Conservation (phyloP, 2,797 vertebrate species). For the Poeciliopsis presidionis region DNA sequence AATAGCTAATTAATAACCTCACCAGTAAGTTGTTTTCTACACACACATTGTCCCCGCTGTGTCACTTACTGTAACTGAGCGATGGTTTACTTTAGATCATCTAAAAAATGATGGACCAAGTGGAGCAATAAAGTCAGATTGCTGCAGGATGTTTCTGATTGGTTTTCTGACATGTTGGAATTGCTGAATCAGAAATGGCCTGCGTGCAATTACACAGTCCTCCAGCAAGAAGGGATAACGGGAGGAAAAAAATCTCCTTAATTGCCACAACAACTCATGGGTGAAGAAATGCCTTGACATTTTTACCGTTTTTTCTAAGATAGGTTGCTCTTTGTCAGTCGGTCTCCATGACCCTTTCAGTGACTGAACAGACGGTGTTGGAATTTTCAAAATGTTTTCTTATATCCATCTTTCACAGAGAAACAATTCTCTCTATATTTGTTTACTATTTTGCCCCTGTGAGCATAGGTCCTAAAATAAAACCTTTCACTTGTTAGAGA, state of each 20-base stretch:
- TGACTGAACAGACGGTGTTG: background rate
- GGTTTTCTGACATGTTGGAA: conserved; percentile 55
- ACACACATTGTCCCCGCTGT: conserved; percentile 28
- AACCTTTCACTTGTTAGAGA: background rate
- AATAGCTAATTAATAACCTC: conserved; percentile 42
- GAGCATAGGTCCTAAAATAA: background rate
- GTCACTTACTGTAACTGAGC: conserved; percentile 33
- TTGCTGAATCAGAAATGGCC: conserved; percentile 63
- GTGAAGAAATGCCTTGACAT: conserved; percentile 37
- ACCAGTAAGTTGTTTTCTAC: conserved; percentile 35
- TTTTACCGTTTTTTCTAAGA: conserved; percentile 25
- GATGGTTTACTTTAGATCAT: conserved; percentile 37
- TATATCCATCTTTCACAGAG: background rate
- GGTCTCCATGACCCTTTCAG: conserved; percentile 14
- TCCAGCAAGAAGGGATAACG: conserved; percentile 43
- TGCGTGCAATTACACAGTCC: conserved; percentile 39
- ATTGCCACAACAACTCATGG: conserved; percentile 38
- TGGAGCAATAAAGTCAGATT: conserved; percentile 49
- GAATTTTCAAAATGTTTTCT: background rate
- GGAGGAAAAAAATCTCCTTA: background rate
- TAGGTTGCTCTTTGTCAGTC: conserved; percentile 14
- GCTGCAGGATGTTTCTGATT: conserved; percentile 59
- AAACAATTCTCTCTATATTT: background rate
- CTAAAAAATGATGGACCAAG: conserved; percentile 46
- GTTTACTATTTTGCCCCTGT: background rate